Evolutionary conservation across 2,797 vertebrate genomes (phyloP).

Genomic region (Sitta carolinensis): DNA sequence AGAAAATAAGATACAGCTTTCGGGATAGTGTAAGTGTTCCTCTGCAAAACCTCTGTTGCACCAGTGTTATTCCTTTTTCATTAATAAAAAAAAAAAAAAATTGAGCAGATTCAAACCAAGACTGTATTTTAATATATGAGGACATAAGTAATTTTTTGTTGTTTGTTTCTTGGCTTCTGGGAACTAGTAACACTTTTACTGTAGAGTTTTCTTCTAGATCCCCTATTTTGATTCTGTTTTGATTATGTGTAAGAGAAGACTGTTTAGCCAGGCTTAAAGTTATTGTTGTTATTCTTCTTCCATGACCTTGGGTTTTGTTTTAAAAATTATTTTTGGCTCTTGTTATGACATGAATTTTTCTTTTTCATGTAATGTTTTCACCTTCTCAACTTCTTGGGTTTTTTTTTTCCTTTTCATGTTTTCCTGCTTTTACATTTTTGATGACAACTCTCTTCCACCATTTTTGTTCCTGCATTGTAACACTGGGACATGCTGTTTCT

Average conservation of each 20-base stretch:
- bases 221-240: background rate
- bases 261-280: background rate
- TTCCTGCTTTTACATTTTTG: background rate
- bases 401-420: background rate
- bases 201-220: background rate
- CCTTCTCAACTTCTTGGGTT: background rate
- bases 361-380: background rate
- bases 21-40: background rate
- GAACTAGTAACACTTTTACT: background rate
- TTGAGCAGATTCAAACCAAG: background rate
- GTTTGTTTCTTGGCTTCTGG: background rate
- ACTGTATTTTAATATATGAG: background rate
- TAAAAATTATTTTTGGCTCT: background rate
- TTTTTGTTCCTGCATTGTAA: background rate
- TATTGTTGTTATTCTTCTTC: background rate
- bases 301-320: background rate
- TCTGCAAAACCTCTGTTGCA: background rate
- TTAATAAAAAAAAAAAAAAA: background rate
- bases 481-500: rapidly evolving
- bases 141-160: background rate
- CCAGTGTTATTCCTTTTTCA: background rate
- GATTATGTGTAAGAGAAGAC: background rate
- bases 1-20: background rate
- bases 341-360: background rate
- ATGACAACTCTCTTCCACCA: rapidly evolving